Base-by-base conservation (phyloP, 2,113 vertebrate genomes). In the Xyliphius kryptos region DNA sequence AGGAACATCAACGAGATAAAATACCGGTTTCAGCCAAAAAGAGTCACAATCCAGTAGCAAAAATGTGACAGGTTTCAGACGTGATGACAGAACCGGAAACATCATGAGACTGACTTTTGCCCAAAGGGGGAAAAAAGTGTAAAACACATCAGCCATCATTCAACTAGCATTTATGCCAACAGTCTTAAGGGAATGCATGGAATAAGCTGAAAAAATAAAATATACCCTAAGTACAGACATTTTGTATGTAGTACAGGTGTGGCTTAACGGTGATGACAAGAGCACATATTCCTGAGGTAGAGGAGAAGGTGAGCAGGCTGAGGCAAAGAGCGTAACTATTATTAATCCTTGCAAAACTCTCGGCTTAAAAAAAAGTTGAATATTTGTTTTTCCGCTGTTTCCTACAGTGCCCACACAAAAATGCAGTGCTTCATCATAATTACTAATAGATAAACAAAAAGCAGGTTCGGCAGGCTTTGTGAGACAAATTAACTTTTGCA, bases 161-260 rank as follows among this genome's bases (percentile, higher is more conserved):
- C 37, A 14, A 16, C 13, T 17, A 63, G 2, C 3, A 21, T 21
- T 53, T 12, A 53, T 21, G 32, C 1, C 6, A 55, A 37, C 17
- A 21, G n/a, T 15, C 13, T 2, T 2, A n/a, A n/a, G n/a, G n/a
- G n/a, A 21, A 38, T 13, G 9, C 40, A 41, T 41, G 13, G 9
- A 41, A 41, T n/a, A 41, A 41, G 9, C 13, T 13, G 2, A 2
- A 7, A 8, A 17, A 9, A 20, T 8, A 53, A 48, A 20, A 5
- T 6, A 2, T 15, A 12, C 20, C 20, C 3, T 12, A 19, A 13
- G 9, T 22, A 15, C 16, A 49, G 20, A 26, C n/a, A 1, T 13
- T 58, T 44, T 17, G 38, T 54, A 12, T 38, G 26, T 9, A 51
- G 13, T 21, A 36, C 56, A 66, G 56, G 69, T 70, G 56, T 66